Conservation (phyloP, 2,113 vertebrate genomes). For the Chloropsis cyanopogon region DNA sequence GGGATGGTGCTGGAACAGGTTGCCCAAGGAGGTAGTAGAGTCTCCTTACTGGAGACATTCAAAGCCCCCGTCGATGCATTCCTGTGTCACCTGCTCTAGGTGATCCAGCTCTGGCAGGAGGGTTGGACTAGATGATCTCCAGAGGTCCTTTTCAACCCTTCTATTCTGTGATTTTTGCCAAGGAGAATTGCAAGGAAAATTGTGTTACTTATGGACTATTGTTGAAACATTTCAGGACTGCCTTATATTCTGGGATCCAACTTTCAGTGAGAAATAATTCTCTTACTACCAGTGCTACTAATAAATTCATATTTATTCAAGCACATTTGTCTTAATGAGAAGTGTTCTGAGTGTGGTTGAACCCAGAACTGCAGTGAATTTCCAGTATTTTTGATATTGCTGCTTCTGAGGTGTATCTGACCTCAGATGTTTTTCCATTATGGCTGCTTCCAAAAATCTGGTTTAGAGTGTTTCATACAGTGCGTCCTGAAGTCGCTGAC, state of each 20-base stretch:
- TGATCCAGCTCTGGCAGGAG: neutral
- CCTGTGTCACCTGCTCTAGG: neutral
- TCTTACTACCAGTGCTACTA: neutral
- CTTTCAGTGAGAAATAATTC: neutral
- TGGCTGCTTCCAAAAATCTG: neutral
- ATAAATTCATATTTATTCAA: neutral
- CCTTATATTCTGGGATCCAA: neutral
- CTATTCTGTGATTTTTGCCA: neutral
- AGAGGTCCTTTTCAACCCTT: neutral
- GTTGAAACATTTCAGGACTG: neutral
- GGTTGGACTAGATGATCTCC: neutral
- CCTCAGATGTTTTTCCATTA: neutral
- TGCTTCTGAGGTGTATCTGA: neutral
- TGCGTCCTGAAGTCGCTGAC: neutral
- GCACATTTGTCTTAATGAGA: neutral
- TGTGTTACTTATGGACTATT: neutral
- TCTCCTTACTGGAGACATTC: neutral
- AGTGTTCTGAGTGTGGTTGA: neutral
- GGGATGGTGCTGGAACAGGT: neutral
- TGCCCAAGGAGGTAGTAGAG: neutral
- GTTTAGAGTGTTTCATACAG: neutral
- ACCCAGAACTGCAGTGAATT: rapidly evolving
- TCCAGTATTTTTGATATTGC: neutral
- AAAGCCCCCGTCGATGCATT: neutral
- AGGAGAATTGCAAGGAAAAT: neutral